phyloP scores from a whole-genome alignment of 1,140 invertebrate genomes.

The Metopolophium dirhodum region DNA sequence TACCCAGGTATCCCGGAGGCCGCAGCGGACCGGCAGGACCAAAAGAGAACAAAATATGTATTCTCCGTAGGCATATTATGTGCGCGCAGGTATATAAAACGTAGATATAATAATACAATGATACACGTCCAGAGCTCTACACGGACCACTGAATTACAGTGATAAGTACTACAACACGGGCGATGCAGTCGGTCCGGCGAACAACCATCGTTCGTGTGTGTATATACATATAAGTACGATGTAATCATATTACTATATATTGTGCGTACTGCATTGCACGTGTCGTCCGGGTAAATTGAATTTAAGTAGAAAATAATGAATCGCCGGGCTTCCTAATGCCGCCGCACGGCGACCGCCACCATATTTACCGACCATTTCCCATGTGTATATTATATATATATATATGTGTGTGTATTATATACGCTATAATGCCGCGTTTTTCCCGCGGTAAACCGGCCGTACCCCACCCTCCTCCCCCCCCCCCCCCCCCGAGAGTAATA shows the following conservation, averaged over 20 bases:
- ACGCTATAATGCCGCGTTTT: constrained; percentile 18
- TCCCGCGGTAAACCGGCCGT: background rate
- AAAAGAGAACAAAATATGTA: background rate
- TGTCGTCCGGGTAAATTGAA: constrained; percentile 47
- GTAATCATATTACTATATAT: background rate
- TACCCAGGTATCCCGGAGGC: background rate
- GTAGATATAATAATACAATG: background rate
- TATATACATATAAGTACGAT: background rate
- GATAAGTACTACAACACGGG: background rate
- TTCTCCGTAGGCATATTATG: background rate
- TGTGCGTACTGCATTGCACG: background rate
- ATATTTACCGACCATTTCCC: background rate
- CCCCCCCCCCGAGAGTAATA: too few species aligned
- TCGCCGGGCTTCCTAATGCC: background rate
- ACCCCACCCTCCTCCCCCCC: accelerated
- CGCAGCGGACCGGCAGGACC: background rate
- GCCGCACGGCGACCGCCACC: background rate
- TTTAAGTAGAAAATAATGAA: constrained; percentile 58
- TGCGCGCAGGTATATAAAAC: background rate
- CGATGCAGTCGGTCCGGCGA: background rate
- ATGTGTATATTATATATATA: background rate
- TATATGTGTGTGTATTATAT: too few species aligned
- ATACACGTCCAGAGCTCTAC: background rate
- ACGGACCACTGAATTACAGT: background rate
- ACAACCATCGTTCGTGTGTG: background rate